phyloP scores from a whole-genome alignment of 2,888 invertebrate genomes.

The Phengaris arion region DNA sequence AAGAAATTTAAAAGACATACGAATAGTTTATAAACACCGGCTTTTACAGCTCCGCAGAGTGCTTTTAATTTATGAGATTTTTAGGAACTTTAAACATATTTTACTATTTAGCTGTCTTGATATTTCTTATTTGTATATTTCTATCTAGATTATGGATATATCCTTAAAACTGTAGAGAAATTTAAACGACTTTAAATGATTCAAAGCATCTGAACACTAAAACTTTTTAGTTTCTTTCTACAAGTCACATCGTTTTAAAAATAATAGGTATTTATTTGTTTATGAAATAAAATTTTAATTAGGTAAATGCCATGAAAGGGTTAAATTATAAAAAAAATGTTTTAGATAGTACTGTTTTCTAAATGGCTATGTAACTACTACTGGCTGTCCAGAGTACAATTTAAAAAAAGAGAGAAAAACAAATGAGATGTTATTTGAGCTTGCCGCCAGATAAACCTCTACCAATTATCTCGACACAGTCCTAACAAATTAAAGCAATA shows the following conservation, averaged over 20 bases:
- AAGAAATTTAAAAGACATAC: too few species aligned
- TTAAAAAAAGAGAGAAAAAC: not conserved
- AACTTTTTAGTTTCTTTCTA: not conserved
- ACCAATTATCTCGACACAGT: not conserved
- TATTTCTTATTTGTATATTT: not conserved
- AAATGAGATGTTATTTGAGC: not conserved
- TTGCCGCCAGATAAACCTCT: not conserved
- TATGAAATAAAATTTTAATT: too few species aligned
- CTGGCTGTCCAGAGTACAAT: not conserved
- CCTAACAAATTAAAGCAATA: conserved; percentile 8
- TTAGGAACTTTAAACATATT: not conserved
- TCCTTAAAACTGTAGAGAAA: not conserved
- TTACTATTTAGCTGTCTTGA: not conserved
- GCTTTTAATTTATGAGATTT: not conserved
- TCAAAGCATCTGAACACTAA: not conserved
- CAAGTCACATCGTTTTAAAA: too few species aligned
- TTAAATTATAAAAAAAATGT: not conserved
- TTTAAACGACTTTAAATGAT: not conserved
- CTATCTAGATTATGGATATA: not conserved
- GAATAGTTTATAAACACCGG: not conserved
- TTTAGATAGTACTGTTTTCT: not conserved
- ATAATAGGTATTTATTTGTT: too few species aligned
- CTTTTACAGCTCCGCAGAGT: not conserved
- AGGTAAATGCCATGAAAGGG: not conserved
- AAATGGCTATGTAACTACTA: not conserved